A percentile compares a stretch with the other conserved stretches of the same genome.
These are phyloP conservation scores for Lucifuga dentata DNA, from an alignment of 2,113 vertebrate genomes.

Conservation along the genomic window DNA sequence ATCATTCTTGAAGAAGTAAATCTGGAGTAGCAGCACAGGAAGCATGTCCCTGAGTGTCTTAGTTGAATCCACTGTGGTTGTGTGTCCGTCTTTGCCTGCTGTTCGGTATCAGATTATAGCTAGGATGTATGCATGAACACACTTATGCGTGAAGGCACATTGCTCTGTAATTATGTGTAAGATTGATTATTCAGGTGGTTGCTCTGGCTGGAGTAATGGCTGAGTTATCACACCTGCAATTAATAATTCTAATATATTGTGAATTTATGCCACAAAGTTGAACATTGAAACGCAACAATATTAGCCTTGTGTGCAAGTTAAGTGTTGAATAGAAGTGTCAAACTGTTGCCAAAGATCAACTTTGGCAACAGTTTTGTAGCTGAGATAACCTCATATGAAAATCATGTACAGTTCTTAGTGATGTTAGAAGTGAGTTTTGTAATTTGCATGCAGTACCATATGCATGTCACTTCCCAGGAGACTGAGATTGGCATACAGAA, in stretches of 20 bases:
- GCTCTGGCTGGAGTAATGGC: not conserved
- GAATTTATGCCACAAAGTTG: constrained; percentile 3
- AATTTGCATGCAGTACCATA: not conserved
- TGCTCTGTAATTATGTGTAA: not conserved
- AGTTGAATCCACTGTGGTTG: not conserved
- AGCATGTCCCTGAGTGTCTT: not conserved
- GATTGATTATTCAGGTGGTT: too few relatives aligned
- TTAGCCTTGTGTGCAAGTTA: not conserved
- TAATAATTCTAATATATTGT: constrained; percentile 7
- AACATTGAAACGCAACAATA: constrained; percentile 11
- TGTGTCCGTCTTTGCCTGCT: not conserved
- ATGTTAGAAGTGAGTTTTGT: not conserved
- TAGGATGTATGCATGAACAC: not conserved
- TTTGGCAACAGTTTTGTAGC: too few relatives aligned
- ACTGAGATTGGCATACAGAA: not conserved
- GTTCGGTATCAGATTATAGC: not conserved
- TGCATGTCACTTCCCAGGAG: constrained; percentile 16
- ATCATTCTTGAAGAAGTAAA: not conserved
- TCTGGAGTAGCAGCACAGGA: not conserved
- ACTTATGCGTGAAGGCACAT: not conserved
- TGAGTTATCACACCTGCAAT: constrained; percentile 18
- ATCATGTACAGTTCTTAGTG: not conserved
- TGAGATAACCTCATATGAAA: not conserved
- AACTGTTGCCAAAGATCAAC: not conserved
- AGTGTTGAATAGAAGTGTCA: not conserved